A percentile compares a stretch with the other conserved stretches of the same genome.
phyloP scores from a whole-genome alignment of 2,797 vertebrate genomes.

The Leptatherina wallacei region DNA sequence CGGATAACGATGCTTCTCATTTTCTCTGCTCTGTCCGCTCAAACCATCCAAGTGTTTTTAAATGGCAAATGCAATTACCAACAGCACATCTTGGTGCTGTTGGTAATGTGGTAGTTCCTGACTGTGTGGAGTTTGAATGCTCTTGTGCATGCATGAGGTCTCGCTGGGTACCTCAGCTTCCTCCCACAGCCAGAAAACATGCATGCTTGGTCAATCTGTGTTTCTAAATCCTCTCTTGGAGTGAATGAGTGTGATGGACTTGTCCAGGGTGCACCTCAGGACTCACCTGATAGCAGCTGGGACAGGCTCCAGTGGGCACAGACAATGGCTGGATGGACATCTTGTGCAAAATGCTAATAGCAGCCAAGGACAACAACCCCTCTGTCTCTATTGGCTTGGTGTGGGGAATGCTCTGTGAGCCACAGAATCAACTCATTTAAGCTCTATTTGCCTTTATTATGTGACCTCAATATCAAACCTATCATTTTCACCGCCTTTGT shows the following conservation, averaged over 20 bases:
- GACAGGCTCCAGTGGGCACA: background rate
- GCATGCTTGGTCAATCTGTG: background rate
- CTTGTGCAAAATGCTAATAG: constrained; percentile 48
- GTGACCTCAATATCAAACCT: constrained; percentile 64
- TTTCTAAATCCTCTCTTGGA: background rate
- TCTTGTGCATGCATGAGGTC: background rate
- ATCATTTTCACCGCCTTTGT: constrained; percentile 67
- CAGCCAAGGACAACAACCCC: constrained; percentile 39
- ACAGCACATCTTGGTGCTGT: constrained; percentile 45
- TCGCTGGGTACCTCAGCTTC: background rate
- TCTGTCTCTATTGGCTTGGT: constrained; percentile 26
- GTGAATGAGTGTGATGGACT: background rate
- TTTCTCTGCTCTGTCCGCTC: constrained; percentile 31
- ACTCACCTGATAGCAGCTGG: background rate
- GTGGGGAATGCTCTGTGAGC: constrained; percentile 30
- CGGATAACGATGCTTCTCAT: constrained; percentile 15
- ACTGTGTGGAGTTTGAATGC: background rate
- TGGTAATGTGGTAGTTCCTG: background rate
- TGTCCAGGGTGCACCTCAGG: background rate
- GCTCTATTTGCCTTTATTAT: constrained; percentile 61
- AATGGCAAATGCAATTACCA: constrained; percentile 47
- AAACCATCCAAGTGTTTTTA: constrained; percentile 47
- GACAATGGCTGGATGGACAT: constrained; percentile 17
- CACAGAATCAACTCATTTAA: constrained; percentile 61
- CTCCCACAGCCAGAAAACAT: background rate